A percentile compares a stretch with the other conserved stretches of the same genome.
Evolutionary conservation across 2,888 invertebrate genomes (phyloP).

Genomic region (Alsophila aescularia): DNA sequence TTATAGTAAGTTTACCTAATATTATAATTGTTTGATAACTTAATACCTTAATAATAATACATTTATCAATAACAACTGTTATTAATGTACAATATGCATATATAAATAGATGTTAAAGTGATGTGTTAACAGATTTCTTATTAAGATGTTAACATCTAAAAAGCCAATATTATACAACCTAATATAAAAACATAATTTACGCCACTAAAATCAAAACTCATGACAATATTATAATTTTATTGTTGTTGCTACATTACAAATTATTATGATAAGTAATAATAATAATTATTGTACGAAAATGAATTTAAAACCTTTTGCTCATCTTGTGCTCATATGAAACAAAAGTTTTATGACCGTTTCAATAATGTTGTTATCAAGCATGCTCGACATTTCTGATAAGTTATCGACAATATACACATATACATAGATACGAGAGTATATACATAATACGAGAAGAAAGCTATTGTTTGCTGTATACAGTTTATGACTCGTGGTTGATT

Average conservation of each 20-base stretch:
- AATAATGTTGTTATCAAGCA: conserved; percentile 8
- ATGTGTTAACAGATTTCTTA: too few relatives aligned
- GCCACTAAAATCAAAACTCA: too few relatives aligned
- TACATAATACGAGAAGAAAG: conserved; percentile 18
- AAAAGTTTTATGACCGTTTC: conserved; percentile 3
- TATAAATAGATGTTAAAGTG: too few relatives aligned
- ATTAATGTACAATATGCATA: too few relatives aligned
- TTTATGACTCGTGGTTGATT: neutral
- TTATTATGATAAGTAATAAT: too few relatives aligned
- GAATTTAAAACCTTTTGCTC: too few relatives aligned
- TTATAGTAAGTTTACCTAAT: neutral
- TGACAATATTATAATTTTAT: too few relatives aligned
- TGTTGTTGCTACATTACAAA: too few relatives aligned
- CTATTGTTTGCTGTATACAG: conserved; percentile 6
- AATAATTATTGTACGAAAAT: neutral
- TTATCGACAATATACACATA: conserved; percentile 9
- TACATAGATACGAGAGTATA: neutral
- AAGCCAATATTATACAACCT: too few relatives aligned
- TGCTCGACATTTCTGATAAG: conserved; percentile 10
- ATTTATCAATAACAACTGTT: too few relatives aligned
- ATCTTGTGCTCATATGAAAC: neutral
- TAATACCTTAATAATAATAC: neutral
- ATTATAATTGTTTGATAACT: conserved; percentile 6
- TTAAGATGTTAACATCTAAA: too few relatives aligned
- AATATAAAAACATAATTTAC: too few relatives aligned